Evolutionary conservation across 2,888 invertebrate genomes (phyloP).

Genomic region (Encarsia formosa): DNA sequence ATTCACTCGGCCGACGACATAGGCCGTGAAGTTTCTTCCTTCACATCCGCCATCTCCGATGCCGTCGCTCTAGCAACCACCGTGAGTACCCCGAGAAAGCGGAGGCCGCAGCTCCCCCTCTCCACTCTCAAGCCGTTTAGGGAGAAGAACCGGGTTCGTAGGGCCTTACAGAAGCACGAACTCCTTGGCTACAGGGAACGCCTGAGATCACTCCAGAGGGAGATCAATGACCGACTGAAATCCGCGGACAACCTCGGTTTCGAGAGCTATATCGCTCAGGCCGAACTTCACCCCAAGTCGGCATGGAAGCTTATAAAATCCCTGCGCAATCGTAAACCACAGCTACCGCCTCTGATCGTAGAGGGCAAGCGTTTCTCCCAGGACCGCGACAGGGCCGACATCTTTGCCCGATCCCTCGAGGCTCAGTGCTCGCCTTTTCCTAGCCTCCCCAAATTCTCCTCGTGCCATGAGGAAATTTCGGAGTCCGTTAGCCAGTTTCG

Average conservation of each 20-base stretch:
- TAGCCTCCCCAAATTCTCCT: not conserved
- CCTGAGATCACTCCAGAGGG: not conserved
- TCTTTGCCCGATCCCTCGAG: not conserved
- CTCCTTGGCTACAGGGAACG: not conserved
- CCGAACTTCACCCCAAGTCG: not conserved
- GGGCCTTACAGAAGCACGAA: not conserved
- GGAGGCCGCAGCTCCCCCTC: too few species aligned
- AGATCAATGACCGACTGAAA: not conserved
- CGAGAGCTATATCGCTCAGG: slow-evolving; percentile 7
- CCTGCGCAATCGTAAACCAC: not conserved
- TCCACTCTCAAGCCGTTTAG: too few species aligned
- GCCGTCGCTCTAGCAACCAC: not conserved
- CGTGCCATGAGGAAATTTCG: not conserved
- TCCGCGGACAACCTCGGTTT: too few species aligned
- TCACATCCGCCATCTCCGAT: not conserved
- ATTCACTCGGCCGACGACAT: not conserved
- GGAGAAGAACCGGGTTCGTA: not conserved
- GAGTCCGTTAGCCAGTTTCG: not conserved
- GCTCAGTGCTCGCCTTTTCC: slow-evolving; percentile 11
- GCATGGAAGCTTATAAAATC: slow-evolving; percentile 4
- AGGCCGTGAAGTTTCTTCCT: not conserved
- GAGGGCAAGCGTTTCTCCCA: not conserved
- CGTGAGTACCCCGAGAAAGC: not conserved
- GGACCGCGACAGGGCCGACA: slow-evolving; percentile 4
- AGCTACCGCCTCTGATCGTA: not conserved